Conservation (phyloP, 1,140 invertebrate species). For the Metaphire vulgaris region DNA sequence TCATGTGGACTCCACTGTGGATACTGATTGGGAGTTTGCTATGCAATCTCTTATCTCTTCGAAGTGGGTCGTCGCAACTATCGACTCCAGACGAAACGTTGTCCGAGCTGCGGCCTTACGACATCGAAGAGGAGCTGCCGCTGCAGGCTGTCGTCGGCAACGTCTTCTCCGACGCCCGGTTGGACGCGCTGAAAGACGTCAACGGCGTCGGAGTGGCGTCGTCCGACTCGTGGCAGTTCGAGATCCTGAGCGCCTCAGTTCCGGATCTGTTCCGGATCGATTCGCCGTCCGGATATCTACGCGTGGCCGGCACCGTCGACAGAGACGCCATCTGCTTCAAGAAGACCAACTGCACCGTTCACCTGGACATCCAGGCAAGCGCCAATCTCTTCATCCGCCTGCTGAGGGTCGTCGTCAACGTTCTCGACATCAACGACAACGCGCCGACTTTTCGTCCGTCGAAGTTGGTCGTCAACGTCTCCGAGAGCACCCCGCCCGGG, state of each 20-base stretch:
- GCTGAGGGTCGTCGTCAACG: slow-evolving; percentile 30
- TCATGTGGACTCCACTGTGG: too few species aligned
- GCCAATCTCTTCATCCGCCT: slow-evolving; percentile 13
- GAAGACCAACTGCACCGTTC: neutral
- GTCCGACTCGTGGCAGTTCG: neutral
- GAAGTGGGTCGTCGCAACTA: too few species aligned
- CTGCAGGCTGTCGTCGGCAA: neutral
- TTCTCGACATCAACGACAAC: slow-evolving; percentile 57
- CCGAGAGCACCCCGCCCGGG: slow-evolving; percentile 78
- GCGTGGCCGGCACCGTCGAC: slow-evolving; percentile 3
- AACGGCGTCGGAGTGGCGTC: neutral
- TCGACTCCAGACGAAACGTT: too few species aligned
- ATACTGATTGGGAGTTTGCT: too few species aligned
- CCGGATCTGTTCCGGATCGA: slow-evolving; percentile 12
- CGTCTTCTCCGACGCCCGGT: neutral
- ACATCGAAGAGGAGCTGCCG: neutral
- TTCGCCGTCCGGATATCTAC: neutral
- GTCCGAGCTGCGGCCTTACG: neutral
- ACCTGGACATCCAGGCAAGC: slow-evolving; percentile 14
- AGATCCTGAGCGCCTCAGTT: neutral
- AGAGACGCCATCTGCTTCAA: slow-evolving; percentile 15
- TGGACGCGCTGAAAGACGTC: neutral
- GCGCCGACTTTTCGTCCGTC: slow-evolving; percentile 36
- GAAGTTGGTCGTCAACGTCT: slow-evolving; percentile 79
- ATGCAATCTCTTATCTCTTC: too few species aligned